A percentile compares a stretch with the other conserved stretches of the same genome.
phyloP scores from a whole-genome alignment of 2,888 invertebrate species.

The Lepidochrysops patricia region DNA sequence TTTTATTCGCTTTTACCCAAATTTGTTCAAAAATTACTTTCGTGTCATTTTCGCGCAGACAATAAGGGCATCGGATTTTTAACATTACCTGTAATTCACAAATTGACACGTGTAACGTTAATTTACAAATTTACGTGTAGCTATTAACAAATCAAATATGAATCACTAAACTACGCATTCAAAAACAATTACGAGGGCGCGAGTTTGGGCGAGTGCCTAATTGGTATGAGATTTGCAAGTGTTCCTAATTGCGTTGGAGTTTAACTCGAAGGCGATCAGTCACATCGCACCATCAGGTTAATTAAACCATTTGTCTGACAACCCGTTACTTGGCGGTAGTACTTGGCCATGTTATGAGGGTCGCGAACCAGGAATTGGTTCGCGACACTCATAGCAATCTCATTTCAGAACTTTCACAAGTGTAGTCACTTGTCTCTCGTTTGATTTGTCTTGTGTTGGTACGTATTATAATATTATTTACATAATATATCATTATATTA shows the following conservation, averaged over 20 bases:
- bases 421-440: too few species aligned
- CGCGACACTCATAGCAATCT: too few species aligned
- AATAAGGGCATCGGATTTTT: too few species aligned
- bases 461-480: too few species aligned
- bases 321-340: constrained; percentile 41
- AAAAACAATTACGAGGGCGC: constrained; percentile 70
- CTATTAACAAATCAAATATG: constrained; percentile 35
- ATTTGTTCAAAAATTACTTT: too few species aligned
- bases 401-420: too few species aligned
- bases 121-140: neutral
- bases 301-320: constrained; percentile 70
- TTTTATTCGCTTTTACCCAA: too few species aligned
- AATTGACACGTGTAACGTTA: neutral
- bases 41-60: too few species aligned
- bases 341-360: too few species aligned
- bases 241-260: constrained; percentile 69
- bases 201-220: constrained; percentile 70
- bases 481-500: too few species aligned
- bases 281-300: constrained; percentile 69
- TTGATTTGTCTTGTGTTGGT: too few species aligned
- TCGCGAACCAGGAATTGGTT: neutral
- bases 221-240: constrained; percentile 74
- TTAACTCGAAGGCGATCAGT: constrained; percentile 66
- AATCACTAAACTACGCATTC: constrained; percentile 69
- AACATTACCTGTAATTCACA: too few species aligned